Conservation (phyloP, 2,888 invertebrate genomes). For the Chesias legatella region DNA sequence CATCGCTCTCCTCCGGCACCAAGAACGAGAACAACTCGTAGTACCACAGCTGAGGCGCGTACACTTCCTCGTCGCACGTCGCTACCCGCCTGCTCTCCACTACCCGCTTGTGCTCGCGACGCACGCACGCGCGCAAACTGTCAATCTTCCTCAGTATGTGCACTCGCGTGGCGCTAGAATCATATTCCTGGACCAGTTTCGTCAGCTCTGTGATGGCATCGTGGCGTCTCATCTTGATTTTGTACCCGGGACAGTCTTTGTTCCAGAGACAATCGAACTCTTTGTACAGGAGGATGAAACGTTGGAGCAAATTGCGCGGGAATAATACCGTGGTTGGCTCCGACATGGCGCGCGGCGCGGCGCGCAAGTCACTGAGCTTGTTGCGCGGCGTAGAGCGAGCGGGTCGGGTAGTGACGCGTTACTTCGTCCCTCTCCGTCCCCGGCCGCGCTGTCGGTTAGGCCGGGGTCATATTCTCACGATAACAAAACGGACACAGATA, state of each 20-base stretch:
- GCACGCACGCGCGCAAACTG: constrained; percentile 64
- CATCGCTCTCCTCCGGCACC: constrained; percentile 41
- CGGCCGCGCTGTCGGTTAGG: background rate
- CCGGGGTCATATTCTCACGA: too few relatives aligned
- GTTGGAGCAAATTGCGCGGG: constrained; percentile 55
- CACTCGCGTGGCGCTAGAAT: constrained; percentile 59
- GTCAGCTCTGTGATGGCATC: constrained; percentile 60
- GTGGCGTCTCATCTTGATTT: constrained; percentile 53
- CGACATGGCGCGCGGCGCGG: constrained; percentile 40
- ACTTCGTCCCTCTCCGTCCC: background rate
- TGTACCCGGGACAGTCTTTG: constrained; percentile 47
- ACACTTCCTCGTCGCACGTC: constrained; percentile 44
- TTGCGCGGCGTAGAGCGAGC: constrained; percentile 20
- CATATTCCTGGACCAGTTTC: constrained; percentile 55
- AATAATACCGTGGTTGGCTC: constrained; percentile 46
- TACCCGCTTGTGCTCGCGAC: constrained; percentile 59
- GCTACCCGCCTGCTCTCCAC: constrained; percentile 46
- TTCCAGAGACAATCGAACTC: constrained; percentile 62
- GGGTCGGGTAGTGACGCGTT: constrained; percentile 2
- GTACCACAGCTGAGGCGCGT: constrained; percentile 63
- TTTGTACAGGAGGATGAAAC: constrained; percentile 56
- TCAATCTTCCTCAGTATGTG: constrained; percentile 68
- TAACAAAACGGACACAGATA: too few relatives aligned
- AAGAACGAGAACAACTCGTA: constrained; percentile 58
- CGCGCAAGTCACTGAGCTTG: constrained; percentile 61